A percentile compares a stretch with the other conserved stretches of the same genome.
Evolutionary conservation across 2,113 vertebrate species (phyloP).

Genomic region (Scophthalmus maximus): DNA sequence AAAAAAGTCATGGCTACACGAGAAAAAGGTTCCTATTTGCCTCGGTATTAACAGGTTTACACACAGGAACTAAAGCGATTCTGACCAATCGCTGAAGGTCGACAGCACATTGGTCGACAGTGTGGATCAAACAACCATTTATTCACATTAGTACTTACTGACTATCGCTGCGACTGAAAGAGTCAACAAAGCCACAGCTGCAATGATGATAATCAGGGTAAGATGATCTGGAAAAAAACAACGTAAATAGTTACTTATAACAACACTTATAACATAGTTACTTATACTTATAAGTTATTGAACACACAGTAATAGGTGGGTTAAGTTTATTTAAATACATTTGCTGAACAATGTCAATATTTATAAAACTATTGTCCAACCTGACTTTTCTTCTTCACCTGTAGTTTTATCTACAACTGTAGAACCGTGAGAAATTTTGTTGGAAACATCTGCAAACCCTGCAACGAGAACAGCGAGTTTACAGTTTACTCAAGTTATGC

Average conservation of each 20-base stretch:
- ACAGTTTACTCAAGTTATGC: too few relatives aligned
- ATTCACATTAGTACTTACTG: constrained; percentile 66
- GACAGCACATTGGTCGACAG: constrained; percentile 30
- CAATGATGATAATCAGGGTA: constrained; percentile 67
- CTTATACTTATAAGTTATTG: too few relatives aligned
- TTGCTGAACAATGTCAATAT: too few relatives aligned
- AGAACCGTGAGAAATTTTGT: rapidly evolving
- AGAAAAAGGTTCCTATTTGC: constrained; percentile 56
- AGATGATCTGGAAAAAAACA: constrained; percentile 70
- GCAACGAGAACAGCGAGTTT: neutral
- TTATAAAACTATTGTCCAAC: constrained; percentile 18
- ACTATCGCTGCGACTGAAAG: constrained; percentile 61
- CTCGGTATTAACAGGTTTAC: constrained; percentile 41
- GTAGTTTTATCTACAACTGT: constrained; percentile 4
- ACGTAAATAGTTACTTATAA: too few relatives aligned
- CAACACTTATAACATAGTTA: too few relatives aligned
- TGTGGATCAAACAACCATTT: constrained; percentile 16
- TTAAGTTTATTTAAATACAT: too few relatives aligned
- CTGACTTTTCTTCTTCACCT: neutral
- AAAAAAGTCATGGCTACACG: constrained; percentile 36
- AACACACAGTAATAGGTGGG: neutral
- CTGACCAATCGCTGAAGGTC: neutral
- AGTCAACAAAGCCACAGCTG: constrained; percentile 55
- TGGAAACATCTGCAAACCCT: rapidly evolving
- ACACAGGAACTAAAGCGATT: constrained; percentile 37